Percentiles rank a stretch among this genome's conserved stretches.
Evolutionary conservation across 1,140 invertebrate species (phyloP).

Genomic region (Dendroctonus valens): DNA sequence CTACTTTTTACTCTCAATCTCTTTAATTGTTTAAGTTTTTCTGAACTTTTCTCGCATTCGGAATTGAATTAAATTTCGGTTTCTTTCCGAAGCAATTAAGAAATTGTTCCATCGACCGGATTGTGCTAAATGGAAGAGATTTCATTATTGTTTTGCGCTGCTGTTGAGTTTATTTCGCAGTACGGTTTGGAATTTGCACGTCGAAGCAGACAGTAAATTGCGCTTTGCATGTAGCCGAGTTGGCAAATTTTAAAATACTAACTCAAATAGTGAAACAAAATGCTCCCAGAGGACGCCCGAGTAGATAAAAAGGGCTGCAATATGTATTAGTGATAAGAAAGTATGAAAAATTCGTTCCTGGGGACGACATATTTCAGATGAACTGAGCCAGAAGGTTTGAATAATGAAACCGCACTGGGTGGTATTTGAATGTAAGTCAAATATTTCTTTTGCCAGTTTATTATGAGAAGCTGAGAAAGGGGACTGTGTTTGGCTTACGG

Average conservation of each 20-base stretch:
- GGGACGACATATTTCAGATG: constrained; percentile 11
- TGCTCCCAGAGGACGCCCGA: constrained; percentile 2
- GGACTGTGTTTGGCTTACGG: no score
- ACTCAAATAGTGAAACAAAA: constrained; percentile 20
- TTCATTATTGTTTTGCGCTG: no score
- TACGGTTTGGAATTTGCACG: no score
- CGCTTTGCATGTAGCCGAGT: no score
- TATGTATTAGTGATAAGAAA: constrained; percentile 20
- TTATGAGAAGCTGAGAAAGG: no score
- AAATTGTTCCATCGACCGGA: constrained; percentile 6
- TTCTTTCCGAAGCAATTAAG: constrained; percentile 16
- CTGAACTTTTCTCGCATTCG: constrained; percentile 13
- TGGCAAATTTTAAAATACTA: neutral
- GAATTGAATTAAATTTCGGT: constrained; percentile 17
- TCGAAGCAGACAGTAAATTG: no score
- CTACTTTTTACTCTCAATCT: constrained; percentile 17
- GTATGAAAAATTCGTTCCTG: constrained; percentile 16
- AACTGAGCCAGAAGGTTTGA: constrained; percentile 9
- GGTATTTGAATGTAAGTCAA: constrained; percentile 4
- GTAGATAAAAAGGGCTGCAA: constrained; percentile 12
- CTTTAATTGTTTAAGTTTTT: constrained; percentile 28
- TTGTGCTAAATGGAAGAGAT: no score
- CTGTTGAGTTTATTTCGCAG: no score
- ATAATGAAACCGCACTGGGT: constrained; percentile 8
- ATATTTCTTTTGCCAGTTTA: neutral